Evolutionary conservation across 2,113 vertebrate genomes (phyloP), one percentile per base, ranked within the genome.

Genomic region (Megalops atlanticus): DNA sequence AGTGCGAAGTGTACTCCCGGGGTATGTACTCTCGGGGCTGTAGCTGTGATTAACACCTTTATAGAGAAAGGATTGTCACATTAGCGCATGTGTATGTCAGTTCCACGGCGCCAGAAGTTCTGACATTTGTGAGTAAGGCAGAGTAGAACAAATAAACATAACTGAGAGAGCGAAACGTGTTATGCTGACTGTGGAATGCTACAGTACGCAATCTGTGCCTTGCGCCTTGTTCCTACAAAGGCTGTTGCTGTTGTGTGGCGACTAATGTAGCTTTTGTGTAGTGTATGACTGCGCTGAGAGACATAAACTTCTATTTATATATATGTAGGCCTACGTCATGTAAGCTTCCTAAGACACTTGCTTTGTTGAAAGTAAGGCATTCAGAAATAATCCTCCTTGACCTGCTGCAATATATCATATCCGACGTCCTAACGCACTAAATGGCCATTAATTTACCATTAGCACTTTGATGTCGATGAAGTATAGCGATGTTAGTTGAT

Each of bases 1-100:
- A 98, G 98, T 97, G 90, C 45, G 69, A 87, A 83, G 77, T 82
- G 39, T 69, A 15, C 54, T 80, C 49, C 36, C 77, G 78, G 74
- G 83, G 84, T 68, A 78, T 81, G 74, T 81, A 77, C 77, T 74
- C 68, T 72, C 64, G 75, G 81, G 79, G 54, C 77, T 79, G 15
- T 1, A 58, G 47, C 45, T 75, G 76, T 78, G 75, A 86, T 84
- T 84, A 84, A 74, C 82, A 83, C 84, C 68, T 58, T 80, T 43
- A 79, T 52, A 38, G 73, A 77, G 68, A 81, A 58, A 73, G n/a
- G 76, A 69, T 77, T 80, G 82, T 80, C 74, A 80, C 81, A 81
- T 85, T 83, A 82, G 47, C 77, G 76, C 80, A 52, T 79, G 39
- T 78, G 33, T 35, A 76, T 83, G 81, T 78, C 58, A 83, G 78